These are phyloP conservation scores for Carpatolechia fugitivella DNA, from an alignment of 2,888 invertebrate genomes.

Conservation along the genomic window DNA sequence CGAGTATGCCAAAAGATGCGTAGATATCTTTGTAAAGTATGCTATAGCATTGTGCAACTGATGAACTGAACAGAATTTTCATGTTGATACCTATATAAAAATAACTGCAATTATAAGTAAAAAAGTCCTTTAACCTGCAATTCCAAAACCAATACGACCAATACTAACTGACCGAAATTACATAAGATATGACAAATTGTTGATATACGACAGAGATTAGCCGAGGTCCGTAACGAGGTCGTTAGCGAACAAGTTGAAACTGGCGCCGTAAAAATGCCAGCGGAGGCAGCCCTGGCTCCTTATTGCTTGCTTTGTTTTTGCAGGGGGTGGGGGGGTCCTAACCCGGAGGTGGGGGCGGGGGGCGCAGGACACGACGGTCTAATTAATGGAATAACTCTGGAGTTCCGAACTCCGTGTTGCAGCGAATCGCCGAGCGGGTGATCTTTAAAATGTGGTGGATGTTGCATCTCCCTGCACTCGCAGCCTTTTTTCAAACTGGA, in stretches of 20 bases:
- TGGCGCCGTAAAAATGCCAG: slow-evolving; percentile 17
- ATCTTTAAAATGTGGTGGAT: neutral
- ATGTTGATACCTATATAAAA: too few relatives aligned
- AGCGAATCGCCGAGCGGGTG: slow-evolving; percentile 18
- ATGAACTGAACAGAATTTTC: too few relatives aligned
- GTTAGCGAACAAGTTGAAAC: slow-evolving; percentile 9
- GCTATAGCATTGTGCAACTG: too few relatives aligned
- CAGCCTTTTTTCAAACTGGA: too few relatives aligned
- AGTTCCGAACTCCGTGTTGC: slow-evolving; percentile 34
- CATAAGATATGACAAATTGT: neutral
- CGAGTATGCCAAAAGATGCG: too few relatives aligned
- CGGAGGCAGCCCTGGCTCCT: slow-evolving; percentile 45
- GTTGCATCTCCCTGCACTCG: neutral
- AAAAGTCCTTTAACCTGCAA: too few relatives aligned
- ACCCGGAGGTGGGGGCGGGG: slow-evolving; percentile 21
- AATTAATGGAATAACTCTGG: slow-evolving; percentile 75
- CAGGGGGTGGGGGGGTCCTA: slow-evolving; percentile 24
- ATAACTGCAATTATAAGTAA: too few relatives aligned
- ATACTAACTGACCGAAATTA: too few relatives aligned
- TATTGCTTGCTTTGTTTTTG: slow-evolving; percentile 68
- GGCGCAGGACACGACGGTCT: slow-evolving; percentile 45
- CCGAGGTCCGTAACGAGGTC: neutral
- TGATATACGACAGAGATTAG: neutral
- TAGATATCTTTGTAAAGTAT: too few relatives aligned
- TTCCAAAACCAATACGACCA: neutral